Evolutionary conservation across 1,140 invertebrate genomes (phyloP), one percentile per base, ranked within the genome.

Genomic region (Trichogramma pretiosum): DNA sequence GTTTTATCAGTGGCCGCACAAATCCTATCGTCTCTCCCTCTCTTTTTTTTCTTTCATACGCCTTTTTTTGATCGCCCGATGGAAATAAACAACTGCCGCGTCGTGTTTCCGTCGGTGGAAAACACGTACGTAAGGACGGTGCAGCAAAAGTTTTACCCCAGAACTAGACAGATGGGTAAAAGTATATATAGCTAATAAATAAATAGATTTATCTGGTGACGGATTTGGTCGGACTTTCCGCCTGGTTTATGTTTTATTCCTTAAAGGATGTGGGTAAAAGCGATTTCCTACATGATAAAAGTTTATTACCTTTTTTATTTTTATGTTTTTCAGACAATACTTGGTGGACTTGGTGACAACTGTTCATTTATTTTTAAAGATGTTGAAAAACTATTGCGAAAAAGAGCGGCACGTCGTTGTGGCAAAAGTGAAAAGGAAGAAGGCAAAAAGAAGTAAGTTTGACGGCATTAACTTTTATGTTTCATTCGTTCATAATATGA

Each of bases 351-450:
- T 98, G 11, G 72, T 94, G 11, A 85, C 93, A 64, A 91, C 89
- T 0, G 82, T 82, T 21, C 92, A 98, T 71, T 74, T 95, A 49
- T 98, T 95, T 65, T 64, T 98, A 36, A 93, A 91, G 76, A 85
- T 96, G 80, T 67, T 98, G 48, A 88, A 97, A 65, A 72, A 81
- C 40, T 89, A 82, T 66, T 85, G 81, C 48, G 80, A 79, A 34
- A 80, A 75, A 56, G 80, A 81, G 49, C 70, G 75, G 19, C 58
- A 78, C 4, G 70, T 95, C 5, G 76, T 93, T 3, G 83, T 93
- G 60, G 58, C 56, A 19, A 82, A 80, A 65, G 63, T 63, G 11
- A 69, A 65, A 40, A 66, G 73, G 23, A 72, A 70, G 40, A 77
- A 73, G 64, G 80, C 74, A 65, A 71, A 73, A 57, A 73, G 70